Base-by-base conservation (phyloP, 2,888 invertebrate species). In the Colletes collaris region DNA sequence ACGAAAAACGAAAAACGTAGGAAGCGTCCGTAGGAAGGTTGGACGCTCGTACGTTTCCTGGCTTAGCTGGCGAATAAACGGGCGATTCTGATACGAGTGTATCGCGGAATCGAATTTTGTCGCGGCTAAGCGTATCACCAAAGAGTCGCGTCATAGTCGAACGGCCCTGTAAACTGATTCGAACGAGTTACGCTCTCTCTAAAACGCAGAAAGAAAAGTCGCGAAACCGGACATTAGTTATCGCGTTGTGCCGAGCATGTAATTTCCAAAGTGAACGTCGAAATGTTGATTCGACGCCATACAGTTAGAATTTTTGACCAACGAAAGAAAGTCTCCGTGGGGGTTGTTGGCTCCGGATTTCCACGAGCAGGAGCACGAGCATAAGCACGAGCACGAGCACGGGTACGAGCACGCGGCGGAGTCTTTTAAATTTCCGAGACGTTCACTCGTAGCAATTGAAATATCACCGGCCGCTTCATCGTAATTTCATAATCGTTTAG, bases 101-200 rank as follows among this genome's bases (percentile, higher is more conserved):
- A 53, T 16, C 55, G 44, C 7, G 64, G 53, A 64, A 71, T 82
- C 82, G 68, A 65, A 68, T 84, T 85, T 79, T 82, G 64, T 62
- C 63, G 67, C 79, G 68, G 16, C 63, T 52, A 66, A 70, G 67
- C 79, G 82, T 56, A 56, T 84, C 64, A 16, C 53, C 8, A 46
- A 8, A 13, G n/a, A n/a, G 55, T 62, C 63, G 69, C 55, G 50
- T 65, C 35, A 27, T 40, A 68, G 72, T 62, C 76, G 69, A 69
- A 62, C 37, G 49, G n/a, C 53, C 56, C 27, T n/a, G 79, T 72
- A 78, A 84, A 71, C 68, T 71, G 76, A 85, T 58, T 65, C 77
- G 70, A 70, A 78, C 75, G 73, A 50, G 68, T 77, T 75, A 67
- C 72, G 60, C 35, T 63, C 66, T 56, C 62, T 56, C 46, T 40